phyloP scores from a whole-genome alignment of 2,113 vertebrate genomes.

The Aspiorhynchus laticeps region DNA sequence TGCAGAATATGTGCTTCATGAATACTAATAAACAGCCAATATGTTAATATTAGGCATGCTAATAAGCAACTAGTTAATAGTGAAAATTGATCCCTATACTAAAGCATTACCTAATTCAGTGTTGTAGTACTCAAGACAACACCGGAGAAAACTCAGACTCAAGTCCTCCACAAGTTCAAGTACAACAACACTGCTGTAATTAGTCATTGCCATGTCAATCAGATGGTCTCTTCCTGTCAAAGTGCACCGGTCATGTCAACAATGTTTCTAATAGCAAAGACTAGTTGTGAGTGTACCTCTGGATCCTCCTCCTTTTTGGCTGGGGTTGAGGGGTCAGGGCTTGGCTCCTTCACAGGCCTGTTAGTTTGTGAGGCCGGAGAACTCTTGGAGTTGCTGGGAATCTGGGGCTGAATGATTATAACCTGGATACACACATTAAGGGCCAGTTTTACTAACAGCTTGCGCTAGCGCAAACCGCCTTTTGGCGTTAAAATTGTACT shows the following conservation, averaged over 20 bases:
- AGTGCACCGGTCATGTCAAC: neutral
- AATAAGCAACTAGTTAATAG: no score
- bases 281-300: slow-evolving; percentile 68
- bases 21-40: no score
- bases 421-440: slow-evolving; percentile 75
- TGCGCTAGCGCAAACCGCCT: no score
- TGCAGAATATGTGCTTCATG: no score
- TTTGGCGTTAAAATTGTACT: no score
- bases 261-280: neutral
- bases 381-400: slow-evolving; percentile 73
- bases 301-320: slow-evolving; percentile 83
- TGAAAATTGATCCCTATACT: no score
- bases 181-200: neutral
- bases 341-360: slow-evolving; percentile 77
- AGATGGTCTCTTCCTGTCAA: neutral
- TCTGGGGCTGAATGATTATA: slow-evolving; percentile 94
- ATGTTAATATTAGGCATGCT: no score
- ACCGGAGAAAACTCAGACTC: neutral
- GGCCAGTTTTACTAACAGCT: no score
- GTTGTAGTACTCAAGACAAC: neutral
- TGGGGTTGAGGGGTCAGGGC: slow-evolving; percentile 76
- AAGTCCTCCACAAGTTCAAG: neutral
- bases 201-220: neutral
- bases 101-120: neutral
- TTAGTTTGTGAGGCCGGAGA: slow-evolving; percentile 78